These are phyloP conservation scores for Paracyclopina nana DNA, from an alignment of 1,140 invertebrate genomes.

Conservation along the genomic window DNA sequence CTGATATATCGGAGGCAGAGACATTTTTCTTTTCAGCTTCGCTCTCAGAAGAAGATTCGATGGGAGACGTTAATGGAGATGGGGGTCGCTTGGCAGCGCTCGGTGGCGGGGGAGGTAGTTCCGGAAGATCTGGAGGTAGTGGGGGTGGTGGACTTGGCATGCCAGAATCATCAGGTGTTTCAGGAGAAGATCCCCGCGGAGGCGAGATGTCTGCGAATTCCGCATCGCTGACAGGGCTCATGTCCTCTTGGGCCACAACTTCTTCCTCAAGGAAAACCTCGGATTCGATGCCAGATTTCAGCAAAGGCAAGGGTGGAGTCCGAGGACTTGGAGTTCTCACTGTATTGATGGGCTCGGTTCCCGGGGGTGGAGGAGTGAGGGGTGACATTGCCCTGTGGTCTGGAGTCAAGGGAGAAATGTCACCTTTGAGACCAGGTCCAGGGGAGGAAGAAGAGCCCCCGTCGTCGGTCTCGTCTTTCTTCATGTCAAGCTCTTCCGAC, in stretches of 20 bases:
- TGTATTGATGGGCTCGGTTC: not conserved
- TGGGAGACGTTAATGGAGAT: constrained; percentile 1
- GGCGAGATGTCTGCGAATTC: constrained; percentile 11
- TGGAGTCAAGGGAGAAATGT: constrained; percentile 2
- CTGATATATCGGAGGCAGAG: not conserved
- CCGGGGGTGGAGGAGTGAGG: not conserved
- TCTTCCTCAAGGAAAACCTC: not conserved
- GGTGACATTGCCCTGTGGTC: too few relatives aligned
- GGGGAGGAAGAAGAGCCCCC: not conserved
- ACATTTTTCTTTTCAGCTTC: not conserved
- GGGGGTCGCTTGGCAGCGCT: not conserved
- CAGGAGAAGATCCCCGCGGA: not conserved
- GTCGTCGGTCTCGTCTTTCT: not conserved
- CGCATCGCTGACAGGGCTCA: constrained; percentile 11
- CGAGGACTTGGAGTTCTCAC: constrained; percentile 1
- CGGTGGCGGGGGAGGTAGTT: not conserved
- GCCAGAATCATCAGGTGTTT: not conserved
- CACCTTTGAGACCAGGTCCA: not conserved
- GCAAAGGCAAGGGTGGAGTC: not conserved
- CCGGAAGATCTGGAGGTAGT: not conserved
- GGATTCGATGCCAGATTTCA: not conserved
- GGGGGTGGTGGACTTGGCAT: not conserved
- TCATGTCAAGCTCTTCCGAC: not conserved
- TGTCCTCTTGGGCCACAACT: not conserved
- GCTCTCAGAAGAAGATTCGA: not conserved